These are phyloP conservation scores for Barbus barbus DNA, from an alignment of 2,113 vertebrate species.

Conservation along the genomic window DNA sequence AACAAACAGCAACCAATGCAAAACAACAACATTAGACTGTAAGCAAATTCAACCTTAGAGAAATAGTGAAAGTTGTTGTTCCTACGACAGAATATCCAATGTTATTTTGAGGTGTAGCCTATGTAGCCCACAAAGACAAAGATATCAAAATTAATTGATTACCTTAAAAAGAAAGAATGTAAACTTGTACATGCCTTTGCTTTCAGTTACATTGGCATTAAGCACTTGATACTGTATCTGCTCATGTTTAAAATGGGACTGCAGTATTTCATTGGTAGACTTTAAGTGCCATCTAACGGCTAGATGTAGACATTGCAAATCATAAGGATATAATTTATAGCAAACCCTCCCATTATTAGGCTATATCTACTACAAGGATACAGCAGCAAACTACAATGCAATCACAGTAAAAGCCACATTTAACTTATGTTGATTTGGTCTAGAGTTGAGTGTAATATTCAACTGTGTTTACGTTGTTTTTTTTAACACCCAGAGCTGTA, in stretches of 20 bases:
- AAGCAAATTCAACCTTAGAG: background rate
- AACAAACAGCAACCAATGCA: background rate
- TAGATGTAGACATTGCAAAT: slow-evolving; percentile 15
- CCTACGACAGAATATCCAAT: background rate
- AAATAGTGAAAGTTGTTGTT: background rate
- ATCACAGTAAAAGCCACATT: background rate
- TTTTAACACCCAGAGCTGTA: background rate
- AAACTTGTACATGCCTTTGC: background rate
- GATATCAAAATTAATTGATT: background rate
- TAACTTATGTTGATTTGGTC: background rate
- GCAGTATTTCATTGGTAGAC: background rate
- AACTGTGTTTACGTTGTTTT: background rate
- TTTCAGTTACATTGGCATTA: background rate
- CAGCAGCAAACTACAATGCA: background rate
- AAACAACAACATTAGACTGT: background rate
- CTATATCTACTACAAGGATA: too few relatives aligned
- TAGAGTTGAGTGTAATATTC: background rate
- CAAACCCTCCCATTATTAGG: background rate
- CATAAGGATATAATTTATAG: background rate
- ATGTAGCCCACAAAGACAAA: background rate
- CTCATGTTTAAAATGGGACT: background rate
- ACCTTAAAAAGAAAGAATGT: background rate
- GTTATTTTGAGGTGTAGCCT: background rate
- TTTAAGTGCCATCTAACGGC: slow-evolving; percentile 39
- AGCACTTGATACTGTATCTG: background rate